Conservation (phyloP, 1,140 invertebrate genomes). For the Drosophila fuyamai region DNA sequence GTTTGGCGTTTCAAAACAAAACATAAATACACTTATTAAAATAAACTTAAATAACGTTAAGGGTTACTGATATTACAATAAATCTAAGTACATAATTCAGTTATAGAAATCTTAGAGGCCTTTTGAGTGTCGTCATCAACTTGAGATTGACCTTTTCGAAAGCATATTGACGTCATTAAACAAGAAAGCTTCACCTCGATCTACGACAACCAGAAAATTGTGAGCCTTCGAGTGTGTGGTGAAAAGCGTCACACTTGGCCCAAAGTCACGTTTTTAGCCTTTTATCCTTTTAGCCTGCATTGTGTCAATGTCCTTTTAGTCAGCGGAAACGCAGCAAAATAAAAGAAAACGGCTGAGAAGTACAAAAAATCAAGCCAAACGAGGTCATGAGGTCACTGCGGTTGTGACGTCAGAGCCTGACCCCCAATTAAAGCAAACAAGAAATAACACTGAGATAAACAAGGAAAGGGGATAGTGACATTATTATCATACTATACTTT, state of each 20-base stretch:
- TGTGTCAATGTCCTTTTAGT: conserved; percentile 52
- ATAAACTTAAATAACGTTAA: too few species aligned
- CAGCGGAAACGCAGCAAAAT: conserved; percentile 8
- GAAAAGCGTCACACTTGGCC: conserved; percentile 54
- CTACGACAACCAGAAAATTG: conserved; percentile 7
- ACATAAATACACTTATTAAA: too few species aligned
- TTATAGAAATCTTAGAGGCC: conserved; percentile 15
- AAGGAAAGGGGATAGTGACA: too few species aligned
- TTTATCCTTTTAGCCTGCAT: conserved; percentile 14
- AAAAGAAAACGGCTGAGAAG: neutral
- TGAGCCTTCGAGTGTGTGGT: conserved; percentile 9
- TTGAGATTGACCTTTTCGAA: conserved; percentile 27
- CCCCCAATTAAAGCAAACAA: neutral
- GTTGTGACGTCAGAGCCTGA: conserved; percentile 46
- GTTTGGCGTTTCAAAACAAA: too few species aligned
- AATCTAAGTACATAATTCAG: too few species aligned
- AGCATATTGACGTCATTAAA: conserved; percentile 39
- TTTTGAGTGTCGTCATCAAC: conserved; percentile 21
- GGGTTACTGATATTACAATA: too few species aligned
- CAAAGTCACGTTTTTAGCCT: conserved; percentile 12
- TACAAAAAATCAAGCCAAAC: conserved; percentile 13
- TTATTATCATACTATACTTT: too few species aligned
- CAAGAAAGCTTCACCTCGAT: conserved; percentile 43
- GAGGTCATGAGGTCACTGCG: conserved; percentile 58
- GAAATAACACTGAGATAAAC: neutral